Evolutionary conservation across 2,797 vertebrate genomes (phyloP).

Genomic region (Scleropages formosus): DNA sequence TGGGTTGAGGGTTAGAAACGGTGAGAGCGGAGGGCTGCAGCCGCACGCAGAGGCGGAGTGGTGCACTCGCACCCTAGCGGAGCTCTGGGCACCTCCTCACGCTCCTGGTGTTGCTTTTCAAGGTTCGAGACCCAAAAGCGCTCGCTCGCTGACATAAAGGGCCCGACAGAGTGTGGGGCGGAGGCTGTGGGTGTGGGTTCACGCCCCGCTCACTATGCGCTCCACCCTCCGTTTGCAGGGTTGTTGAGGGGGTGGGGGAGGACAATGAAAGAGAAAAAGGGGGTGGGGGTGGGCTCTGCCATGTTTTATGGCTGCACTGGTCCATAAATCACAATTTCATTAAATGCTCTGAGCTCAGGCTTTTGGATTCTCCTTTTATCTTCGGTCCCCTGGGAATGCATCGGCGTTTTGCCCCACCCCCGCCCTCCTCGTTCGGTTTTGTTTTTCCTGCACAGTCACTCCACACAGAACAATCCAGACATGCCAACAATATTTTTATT

Average conservation of each 20-base stretch:
- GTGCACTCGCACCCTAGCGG: too few species aligned
- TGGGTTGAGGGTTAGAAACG: too few species aligned
- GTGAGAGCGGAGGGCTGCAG: too few species aligned
- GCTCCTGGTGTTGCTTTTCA: too few species aligned
- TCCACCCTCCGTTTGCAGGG: not conserved
- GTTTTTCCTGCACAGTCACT: not conserved
- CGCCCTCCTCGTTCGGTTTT: not conserved
- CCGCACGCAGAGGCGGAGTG: too few species aligned
- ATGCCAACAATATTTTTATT: too few species aligned
- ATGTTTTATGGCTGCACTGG: constrained; percentile 63
- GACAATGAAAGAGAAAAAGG: constrained; percentile 32
- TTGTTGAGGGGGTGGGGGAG: not conserved
- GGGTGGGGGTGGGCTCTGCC: constrained; percentile 51
- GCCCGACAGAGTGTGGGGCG: not conserved
- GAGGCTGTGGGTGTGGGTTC: not conserved
- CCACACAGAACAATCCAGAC: too few species aligned
- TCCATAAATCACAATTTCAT: constrained; percentile 70
- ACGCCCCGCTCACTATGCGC: not conserved
- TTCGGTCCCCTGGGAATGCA: not conserved
- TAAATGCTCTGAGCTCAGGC: constrained; percentile 55
- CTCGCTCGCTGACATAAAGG: not conserved
- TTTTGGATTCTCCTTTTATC: constrained; percentile 16
- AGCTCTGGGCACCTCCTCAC: too few species aligned
- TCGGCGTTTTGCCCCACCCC: not conserved
- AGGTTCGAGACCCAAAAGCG: too few species aligned